Percentiles rank a stretch among this genome's conserved stretches.
phyloP scores from a whole-genome alignment of 2,113 vertebrate genomes.

The Brachyhypopomus occidentalis region DNA sequence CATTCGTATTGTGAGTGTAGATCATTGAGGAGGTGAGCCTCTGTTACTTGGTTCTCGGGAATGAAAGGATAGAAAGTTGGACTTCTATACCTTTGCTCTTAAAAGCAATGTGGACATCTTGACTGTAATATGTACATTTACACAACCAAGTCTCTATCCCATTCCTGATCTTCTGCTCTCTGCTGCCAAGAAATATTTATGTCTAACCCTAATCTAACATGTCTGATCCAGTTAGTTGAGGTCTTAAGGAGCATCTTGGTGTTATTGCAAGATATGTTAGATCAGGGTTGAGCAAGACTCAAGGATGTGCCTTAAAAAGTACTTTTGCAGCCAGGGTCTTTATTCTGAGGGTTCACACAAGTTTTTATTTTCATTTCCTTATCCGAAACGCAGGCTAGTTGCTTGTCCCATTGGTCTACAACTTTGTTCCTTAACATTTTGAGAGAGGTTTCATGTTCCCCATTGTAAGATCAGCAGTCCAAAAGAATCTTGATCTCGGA shows the following conservation, averaged over 20 bases:
- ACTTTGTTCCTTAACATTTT: not conserved
- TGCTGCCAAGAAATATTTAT: not conserved
- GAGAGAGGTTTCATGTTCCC: no score
- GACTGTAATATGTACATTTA: not conserved
- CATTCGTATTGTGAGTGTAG: not conserved
- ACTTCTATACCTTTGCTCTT: no score
- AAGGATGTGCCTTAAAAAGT: not conserved
- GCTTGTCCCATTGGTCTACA: not conserved
- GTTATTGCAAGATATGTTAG: not conserved
- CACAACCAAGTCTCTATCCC: not conserved
- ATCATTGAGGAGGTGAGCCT: no score
- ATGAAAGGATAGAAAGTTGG: no score
- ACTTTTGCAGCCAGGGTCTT: not conserved
- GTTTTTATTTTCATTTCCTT: not conserved
- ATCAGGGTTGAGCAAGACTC: not conserved
- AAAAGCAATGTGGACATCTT: not conserved
- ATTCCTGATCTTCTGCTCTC: not conserved
- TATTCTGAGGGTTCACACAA: not conserved
- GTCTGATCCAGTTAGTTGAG: not conserved
- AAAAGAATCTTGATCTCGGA: not conserved
- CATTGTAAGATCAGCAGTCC: not conserved
- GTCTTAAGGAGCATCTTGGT: conserved; percentile 2
- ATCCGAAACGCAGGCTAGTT: not conserved
- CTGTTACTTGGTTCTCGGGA: no score
- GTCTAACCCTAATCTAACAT: not conserved